A percentile compares a stretch with the other conserved stretches of the same genome.
These are phyloP conservation scores for Hyles euphorbiae DNA, from an alignment of 1,140 invertebrate genomes.

Conservation along the genomic window DNA sequence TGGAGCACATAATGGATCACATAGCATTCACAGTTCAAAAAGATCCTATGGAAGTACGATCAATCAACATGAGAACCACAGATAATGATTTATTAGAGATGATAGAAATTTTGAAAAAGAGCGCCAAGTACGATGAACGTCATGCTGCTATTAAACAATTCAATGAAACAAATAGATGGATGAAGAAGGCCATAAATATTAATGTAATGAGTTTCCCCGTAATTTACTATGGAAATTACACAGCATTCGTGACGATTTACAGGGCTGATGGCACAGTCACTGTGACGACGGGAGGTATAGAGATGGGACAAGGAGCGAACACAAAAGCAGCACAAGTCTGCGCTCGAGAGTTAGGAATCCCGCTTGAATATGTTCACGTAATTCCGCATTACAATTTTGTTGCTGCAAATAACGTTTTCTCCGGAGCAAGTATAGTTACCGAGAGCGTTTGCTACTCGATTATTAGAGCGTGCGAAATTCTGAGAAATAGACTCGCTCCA, in stretches of 20 bases:
- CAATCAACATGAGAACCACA: slow-evolving; percentile 77
- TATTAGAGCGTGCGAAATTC: slow-evolving; percentile 79
- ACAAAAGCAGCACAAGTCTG: slow-evolving; percentile 82
- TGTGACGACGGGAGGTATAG: slow-evolving; percentile 85
- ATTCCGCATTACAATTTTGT: slow-evolving; percentile 81
- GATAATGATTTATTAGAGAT: slow-evolving; percentile 56
- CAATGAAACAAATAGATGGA: slow-evolving; percentile 85
- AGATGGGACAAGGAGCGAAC: slow-evolving; percentile 90
- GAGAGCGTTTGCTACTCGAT: slow-evolving; percentile 82
- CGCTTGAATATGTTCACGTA: slow-evolving; percentile 80
- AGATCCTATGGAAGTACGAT: slow-evolving; percentile 82
- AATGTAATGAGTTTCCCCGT: slow-evolving; percentile 81
- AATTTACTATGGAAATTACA: slow-evolving; percentile 76
- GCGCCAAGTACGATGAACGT: slow-evolving; percentile 77
- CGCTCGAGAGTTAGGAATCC: slow-evolving; percentile 84
- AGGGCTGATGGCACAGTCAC: slow-evolving; percentile 85
- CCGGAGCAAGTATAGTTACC: slow-evolving; percentile 84
- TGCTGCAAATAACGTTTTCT: slow-evolving; percentile 79
- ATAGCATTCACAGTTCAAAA: slow-evolving; percentile 80
- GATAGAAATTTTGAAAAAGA: slow-evolving; percentile 45
- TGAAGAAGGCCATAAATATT: slow-evolving; percentile 81
- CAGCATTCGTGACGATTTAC: slow-evolving; percentile 82
- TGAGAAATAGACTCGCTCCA: slow-evolving; percentile 79
- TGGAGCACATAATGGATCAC: slow-evolving; percentile 91
- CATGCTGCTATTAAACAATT: slow-evolving; percentile 76